Percentiles rank a stretch among this genome's conserved stretches.
phyloP scores from a whole-genome alignment of 2,888 invertebrate genomes.

The Cynaeus angustus region DNA sequence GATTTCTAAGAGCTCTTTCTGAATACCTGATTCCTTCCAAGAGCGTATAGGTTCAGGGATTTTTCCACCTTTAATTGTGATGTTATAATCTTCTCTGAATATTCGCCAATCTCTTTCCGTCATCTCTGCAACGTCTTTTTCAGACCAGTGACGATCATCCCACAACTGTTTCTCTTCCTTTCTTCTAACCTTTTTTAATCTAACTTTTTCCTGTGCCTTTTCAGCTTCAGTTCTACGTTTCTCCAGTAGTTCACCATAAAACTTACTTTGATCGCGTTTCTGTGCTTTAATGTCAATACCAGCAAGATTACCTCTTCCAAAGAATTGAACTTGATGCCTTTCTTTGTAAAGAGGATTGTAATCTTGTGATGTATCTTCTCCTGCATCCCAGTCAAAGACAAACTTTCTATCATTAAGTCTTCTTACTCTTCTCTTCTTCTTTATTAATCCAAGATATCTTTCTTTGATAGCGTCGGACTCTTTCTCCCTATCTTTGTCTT shows the following conservation, averaged over 20 bases:
- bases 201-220: constrained; percentile 95
- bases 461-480: constrained; percentile 97
- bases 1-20: constrained; percentile 92
- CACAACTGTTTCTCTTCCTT: constrained; percentile 99
- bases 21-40: constrained; percentile 96
- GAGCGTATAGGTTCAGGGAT: constrained; percentile 96
- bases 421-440: constrained; percentile 93
- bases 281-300: constrained; percentile 98
- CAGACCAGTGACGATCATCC: constrained; percentile 99
- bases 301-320: constrained; percentile 97
- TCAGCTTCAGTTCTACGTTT: constrained; percentile 96
- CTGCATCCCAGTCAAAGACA: constrained; percentile 99
- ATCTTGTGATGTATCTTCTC: constrained; percentile 98
- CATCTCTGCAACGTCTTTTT: constrained; percentile 96
- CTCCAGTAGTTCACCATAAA: constrained; percentile 96
- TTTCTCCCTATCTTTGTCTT: constrained; percentile 90
- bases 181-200: constrained; percentile 92
- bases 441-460: constrained; percentile 93
- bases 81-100: constrained; percentile 99
- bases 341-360: constrained; percentile 98
- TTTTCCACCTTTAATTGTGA: constrained; percentile 96
- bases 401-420: constrained; percentile 98
- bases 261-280: constrained; percentile 96
- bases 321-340: constrained; percentile 97
- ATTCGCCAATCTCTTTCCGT: constrained; percentile 99